Percentiles rank a stretch among this genome's conserved stretches.
Evolutionary conservation across 92 coral and sea anemone genomes (phyloP).

Genomic region (Phenganax marumi): DNA sequence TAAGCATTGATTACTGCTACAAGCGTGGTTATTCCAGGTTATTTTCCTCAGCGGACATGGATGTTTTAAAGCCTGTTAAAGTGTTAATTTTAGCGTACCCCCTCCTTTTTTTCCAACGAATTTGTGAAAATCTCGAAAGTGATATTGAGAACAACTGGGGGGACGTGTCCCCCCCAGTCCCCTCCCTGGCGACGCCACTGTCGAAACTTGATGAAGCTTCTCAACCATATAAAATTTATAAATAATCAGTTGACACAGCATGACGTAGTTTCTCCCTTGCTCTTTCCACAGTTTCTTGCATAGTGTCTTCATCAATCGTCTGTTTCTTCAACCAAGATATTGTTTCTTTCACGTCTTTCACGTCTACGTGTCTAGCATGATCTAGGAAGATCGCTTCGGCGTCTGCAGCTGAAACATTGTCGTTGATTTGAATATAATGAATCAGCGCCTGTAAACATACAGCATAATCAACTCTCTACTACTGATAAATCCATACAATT

Average conservation of each 20-base stretch:
- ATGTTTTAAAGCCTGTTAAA: no score
- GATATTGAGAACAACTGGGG: no score
- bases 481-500: not conserved
- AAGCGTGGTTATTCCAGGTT: no score
- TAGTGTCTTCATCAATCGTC: constrained; percentile 35
- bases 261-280: constrained; percentile 42
- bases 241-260: not conserved
- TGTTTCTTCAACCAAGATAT: constrained; percentile 33
- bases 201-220: no score
- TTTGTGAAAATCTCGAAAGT: no score
- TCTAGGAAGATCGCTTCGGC: constrained; percentile 61
- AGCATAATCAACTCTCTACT: not conserved
- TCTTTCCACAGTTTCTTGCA: constrained; percentile 26
- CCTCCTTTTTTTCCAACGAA: no score
- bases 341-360: constrained; percentile 42
- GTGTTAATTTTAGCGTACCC: no score
- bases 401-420: constrained; percentile 46
- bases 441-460: constrained; percentile 67
- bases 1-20: no score
- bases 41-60: no score
- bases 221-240: no score
- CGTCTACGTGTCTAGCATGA: constrained; percentile 43
- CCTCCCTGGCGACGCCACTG: no score
- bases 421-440: constrained; percentile 57
- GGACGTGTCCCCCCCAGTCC: no score